phyloP scores from a whole-genome alignment of 2,888 invertebrate genomes.

The Girardia tigrina region DNA sequence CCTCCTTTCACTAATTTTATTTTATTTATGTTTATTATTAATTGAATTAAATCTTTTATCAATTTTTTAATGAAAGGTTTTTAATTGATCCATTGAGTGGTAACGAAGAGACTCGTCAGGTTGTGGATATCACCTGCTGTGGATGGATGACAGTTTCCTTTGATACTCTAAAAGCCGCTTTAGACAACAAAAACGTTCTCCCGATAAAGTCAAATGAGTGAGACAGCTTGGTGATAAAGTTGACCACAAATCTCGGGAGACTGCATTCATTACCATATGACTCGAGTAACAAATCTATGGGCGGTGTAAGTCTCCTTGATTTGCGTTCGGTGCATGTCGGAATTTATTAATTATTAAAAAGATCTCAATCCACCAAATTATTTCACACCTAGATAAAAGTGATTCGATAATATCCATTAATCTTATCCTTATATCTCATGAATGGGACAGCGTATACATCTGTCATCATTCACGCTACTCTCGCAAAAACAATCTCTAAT shows the following conservation, averaged over 20 bases:
- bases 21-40: too few relatives aligned
- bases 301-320: conserved; percentile 23
- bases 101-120: background rate
- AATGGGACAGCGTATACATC: conserved; percentile 2
- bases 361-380: background rate
- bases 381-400: background rate
- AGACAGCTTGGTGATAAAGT: too few relatives aligned
- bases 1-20: too few relatives aligned
- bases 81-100: conserved; percentile 5
- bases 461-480: background rate
- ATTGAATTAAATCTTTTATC: too few relatives aligned
- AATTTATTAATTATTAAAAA: conserved; percentile 8
- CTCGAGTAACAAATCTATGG: conserved; percentile 4
- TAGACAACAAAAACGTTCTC: too few relatives aligned
- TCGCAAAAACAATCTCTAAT: background rate
- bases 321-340: background rate
- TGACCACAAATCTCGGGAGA: background rate
- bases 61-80: background rate
- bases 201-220: too few relatives aligned
- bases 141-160: conserved; percentile 3
- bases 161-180: background rate
- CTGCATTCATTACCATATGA: background rate
- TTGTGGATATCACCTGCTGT: background rate
- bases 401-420: conserved; percentile 4
- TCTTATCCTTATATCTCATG: background rate